Evolutionary conservation across 2,113 vertebrate species (phyloP), one percentile per base, ranked within the genome.

Genomic region (Sinocyclocheilus rhinocerous): DNA sequence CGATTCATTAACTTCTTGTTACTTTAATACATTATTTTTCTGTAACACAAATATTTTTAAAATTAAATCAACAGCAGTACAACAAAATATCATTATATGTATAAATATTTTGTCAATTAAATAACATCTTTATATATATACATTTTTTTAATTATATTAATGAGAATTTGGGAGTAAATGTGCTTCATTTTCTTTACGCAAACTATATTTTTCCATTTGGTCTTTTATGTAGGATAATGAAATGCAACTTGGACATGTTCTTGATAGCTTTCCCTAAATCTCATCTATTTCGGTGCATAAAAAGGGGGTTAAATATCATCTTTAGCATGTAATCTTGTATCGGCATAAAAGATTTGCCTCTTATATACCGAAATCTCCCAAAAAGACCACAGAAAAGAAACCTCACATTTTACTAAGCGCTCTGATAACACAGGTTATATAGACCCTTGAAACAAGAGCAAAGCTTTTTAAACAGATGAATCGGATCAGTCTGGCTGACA

Each of bases 381-480:
- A 42, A 1, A 29, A 70, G 39, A 85, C 76, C 48, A 45, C 26
- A 73, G 81, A 33, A 82, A 24, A 82, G 63, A 70, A 83, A 83
- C 16, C 45, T 70, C 81, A 83, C 81, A 83, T 76, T 84, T 59
- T 4, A 26, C 39, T 15, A n/a, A 13, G 52, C 22, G 4, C 76
- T 45, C 33, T 45, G 57, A 81, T 50, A 33, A 29, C 59, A 50
- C 24, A 69, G 63, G 36, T 69, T 45, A 82, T 50, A 69, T 2
- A 81, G 36, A 65, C 10, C 22, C 6, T 45, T 26, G 12, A 65
- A 59, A 77, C 50, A 20, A 77, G 6, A 55, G 42, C 61, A 9
- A 24, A 69, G 61, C 36, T 76, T 76, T 52, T 76, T 45, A 52
- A 20, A 33, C 20, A 59, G 52, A 13, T 59, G 18, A 22, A 22